Conservation (phyloP, 2,888 invertebrate species). For the Pteria penguin region DNA sequence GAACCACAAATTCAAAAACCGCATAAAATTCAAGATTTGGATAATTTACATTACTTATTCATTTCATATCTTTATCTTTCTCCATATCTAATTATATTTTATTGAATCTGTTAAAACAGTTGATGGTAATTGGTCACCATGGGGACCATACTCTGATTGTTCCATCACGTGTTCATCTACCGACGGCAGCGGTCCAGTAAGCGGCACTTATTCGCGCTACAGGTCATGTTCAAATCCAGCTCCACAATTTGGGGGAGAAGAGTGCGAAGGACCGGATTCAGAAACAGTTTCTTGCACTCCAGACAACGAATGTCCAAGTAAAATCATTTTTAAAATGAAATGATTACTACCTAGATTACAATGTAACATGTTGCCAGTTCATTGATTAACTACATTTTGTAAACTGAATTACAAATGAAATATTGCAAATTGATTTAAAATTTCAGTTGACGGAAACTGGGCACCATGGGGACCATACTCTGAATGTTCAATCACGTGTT, state of each 20-base stretch:
- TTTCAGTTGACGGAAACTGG: constrained; percentile 4
- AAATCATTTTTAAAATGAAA: too few relatives aligned
- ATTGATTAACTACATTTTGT: too few relatives aligned
- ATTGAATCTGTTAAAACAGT: too few relatives aligned
- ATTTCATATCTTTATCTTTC: background rate
- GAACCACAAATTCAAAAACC: too few relatives aligned
- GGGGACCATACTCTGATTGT: background rate
- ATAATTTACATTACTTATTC: too few relatives aligned
- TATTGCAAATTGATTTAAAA: background rate
- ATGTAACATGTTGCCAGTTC: too few relatives aligned
- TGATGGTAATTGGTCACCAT: background rate
- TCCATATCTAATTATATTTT: background rate
- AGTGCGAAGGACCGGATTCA: background rate
- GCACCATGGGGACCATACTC: background rate
- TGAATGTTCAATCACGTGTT: background rate
- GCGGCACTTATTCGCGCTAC: background rate
- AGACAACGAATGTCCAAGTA: too few relatives aligned
- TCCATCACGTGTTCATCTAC: background rate
- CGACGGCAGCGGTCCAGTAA: too few relatives aligned
- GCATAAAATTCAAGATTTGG: too few relatives aligned
- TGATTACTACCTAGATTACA: too few relatives aligned
- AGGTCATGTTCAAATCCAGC: background rate
- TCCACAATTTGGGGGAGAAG: background rate
- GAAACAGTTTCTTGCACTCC: too few relatives aligned
- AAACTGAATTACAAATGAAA: too few relatives aligned